A percentile compares a stretch with the other conserved stretches of the same genome.
Conservation (phyloP, 1,140 invertebrate genomes). For the Brachionus manjavacas region DNA sequence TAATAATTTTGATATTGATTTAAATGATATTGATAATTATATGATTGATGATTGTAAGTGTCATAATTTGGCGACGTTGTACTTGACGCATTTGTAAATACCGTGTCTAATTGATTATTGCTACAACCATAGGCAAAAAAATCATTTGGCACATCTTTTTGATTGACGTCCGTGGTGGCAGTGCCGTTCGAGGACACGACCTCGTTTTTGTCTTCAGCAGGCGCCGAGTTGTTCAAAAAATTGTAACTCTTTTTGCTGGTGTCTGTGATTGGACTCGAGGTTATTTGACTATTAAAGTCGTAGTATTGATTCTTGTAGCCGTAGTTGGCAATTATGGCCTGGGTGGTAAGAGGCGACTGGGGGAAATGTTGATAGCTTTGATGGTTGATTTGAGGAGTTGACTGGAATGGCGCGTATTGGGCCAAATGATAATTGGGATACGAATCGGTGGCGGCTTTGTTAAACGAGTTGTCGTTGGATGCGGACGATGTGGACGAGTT, state of each 20-base stretch:
- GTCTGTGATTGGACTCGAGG: neutral
- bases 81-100: neutral
- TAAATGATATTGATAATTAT: slow-evolving; percentile 41
- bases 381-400: neutral
- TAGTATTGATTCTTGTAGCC: neutral
- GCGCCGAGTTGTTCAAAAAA: slow-evolving; percentile 17
- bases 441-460: neutral
- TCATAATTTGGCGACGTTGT: neutral
- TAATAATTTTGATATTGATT: slow-evolving; percentile 38
- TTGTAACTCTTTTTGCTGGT: neutral
- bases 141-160: neutral
- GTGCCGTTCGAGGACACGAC: neutral
- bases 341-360: neutral
- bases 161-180: neutral
- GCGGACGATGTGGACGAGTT: neutral
- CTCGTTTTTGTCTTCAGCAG: neutral
- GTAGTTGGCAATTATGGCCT: neutral
- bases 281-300: slow-evolving; percentile 18
- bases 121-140: neutral
- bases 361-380: neutral
- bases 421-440: neutral
- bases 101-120: slow-evolving; percentile 25
- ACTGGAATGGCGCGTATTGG: neutral
- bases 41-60: neutral
- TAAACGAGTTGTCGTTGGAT: slow-evolving; percentile 9